Evolutionary conservation across 2,888 invertebrate species (phyloP), one percentile per base, ranked within the genome.

Genomic region (Phyllotreta striolata): DNA sequence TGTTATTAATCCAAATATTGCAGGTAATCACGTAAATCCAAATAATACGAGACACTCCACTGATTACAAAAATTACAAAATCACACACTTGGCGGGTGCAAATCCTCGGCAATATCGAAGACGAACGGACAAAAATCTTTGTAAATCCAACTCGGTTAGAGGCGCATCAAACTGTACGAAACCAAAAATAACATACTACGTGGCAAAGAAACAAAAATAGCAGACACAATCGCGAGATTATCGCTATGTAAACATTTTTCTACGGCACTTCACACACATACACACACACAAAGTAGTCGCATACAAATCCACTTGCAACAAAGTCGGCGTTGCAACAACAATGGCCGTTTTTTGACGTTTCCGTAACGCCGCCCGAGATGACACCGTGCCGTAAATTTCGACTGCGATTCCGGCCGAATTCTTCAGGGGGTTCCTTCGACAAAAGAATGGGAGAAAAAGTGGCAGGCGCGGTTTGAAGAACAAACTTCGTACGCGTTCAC

Each of bases 191-290:
- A 71, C 73, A 68, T 70, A 70, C 74, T 70, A 75, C 75, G 75
- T 75, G 74, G 75, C 75, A 75, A 72, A 72, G 72, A 71, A 73
- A 71, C 70, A 66, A 72, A 75, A 75, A 72, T 72, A 72, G 71
- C 68, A 72, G 67, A 72, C 72, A 73, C 74, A 75, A 71, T 73
- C 66, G 66, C 68, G 72, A 69, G 72, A 73, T 75, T 74, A 73
- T 74, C 74, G 73, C 70, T 71, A 70, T 70, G 71, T 71, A 74
- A 74, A 73, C 75, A 72, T 70, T 72, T 69, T 70, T 70, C 69
- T 66, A 68, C 66, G 65, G 64, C 67, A 69, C 67, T 64, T n/a
- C 65, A 47, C 55, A 59, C 62, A 63, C 66, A 55, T 40, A 39
- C 14, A 51, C 44, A 41, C 49, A 61, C 61, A 64, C 64, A 57